Evolutionary conservation across 2,797 vertebrate species (phyloP).

Genomic region (Enteromius argenteus): DNA sequence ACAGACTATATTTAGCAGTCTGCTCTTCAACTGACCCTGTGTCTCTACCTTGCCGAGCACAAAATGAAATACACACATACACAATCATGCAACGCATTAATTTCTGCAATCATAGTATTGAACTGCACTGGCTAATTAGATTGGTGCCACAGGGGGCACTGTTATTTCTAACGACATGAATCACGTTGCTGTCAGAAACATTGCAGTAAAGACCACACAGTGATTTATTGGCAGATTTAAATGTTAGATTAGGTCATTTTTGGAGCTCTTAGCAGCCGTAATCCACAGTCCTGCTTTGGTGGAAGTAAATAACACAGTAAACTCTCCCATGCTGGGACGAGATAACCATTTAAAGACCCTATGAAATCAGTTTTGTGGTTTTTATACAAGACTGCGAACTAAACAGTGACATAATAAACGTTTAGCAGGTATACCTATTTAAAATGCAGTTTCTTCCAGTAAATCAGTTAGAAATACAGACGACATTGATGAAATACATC

Average conservation of each 20-base stretch:
- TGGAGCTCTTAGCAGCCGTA: slow-evolving; percentile 6
- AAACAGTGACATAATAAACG: background rate
- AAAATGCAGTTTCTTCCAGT: background rate
- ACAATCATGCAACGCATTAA: slow-evolving; percentile 49
- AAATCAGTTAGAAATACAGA: background rate
- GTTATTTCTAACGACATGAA: slow-evolving; percentile 25
- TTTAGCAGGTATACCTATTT: background rate
- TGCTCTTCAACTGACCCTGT: slow-evolving; percentile 84
- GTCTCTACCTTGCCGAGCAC: slow-evolving; percentile 73
- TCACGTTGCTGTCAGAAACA: slow-evolving; percentile 5
- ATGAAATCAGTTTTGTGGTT: background rate
- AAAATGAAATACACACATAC: slow-evolving; percentile 61
- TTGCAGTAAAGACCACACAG: slow-evolving; percentile 22
- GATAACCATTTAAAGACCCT: background rate
- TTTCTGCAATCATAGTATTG: slow-evolving; percentile 43
- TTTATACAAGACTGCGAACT: background rate
- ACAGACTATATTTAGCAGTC: slow-evolving; percentile 84
- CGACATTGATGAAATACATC: background rate
- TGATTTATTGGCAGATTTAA: slow-evolving; percentile 43
- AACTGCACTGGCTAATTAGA: slow-evolving; percentile 29
- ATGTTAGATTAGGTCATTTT: slow-evolving; percentile 19
- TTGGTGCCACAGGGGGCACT: slow-evolving; percentile 15
- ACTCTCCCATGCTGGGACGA: background rate
- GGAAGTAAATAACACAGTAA: slow-evolving; percentile 1
- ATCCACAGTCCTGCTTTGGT: slow-evolving; percentile 3